Evolutionary conservation across 2,888 invertebrate species (phyloP).

Genomic region (Bombylius major): DNA sequence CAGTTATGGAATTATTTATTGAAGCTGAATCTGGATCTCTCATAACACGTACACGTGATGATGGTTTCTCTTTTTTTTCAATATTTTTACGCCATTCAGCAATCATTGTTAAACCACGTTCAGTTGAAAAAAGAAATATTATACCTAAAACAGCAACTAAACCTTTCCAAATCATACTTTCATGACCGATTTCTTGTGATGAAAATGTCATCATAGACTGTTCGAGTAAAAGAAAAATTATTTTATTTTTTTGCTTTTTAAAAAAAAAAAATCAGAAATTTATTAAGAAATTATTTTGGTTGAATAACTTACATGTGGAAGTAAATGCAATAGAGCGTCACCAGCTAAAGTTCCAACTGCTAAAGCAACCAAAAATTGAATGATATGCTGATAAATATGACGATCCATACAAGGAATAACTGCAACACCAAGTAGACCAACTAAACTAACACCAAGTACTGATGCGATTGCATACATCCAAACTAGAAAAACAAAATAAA

Average conservation of each 20-base stretch:
- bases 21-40: constrained; percentile 44
- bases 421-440: constrained; percentile 75
- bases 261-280: neutral
- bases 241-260: too few relatives aligned
- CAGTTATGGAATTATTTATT: constrained; percentile 30
- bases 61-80: constrained; percentile 54
- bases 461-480: constrained; percentile 77
- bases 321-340: constrained; percentile 80
- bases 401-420: constrained; percentile 87
- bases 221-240: neutral
- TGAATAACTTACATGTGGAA: constrained; percentile 62
- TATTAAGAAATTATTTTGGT: neutral
- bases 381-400: constrained; percentile 72
- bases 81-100: constrained; percentile 69
- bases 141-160: constrained; percentile 58
- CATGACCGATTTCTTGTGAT: constrained; percentile 40
- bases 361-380: constrained; percentile 84
- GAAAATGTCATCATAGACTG: constrained; percentile 39
- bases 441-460: constrained; percentile 72
- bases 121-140: constrained; percentile 80
- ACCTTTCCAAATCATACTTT: constrained; percentile 73
- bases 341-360: constrained; percentile 87
- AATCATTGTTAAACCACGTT: constrained; percentile 64
- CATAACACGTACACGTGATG: constrained; percentile 58
- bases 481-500: constrained; percentile 36